Percentiles rank a stretch among this genome's conserved stretches.
Conservation (phyloP, 2,113 vertebrate species). For the Tricholaema leucomelas region DNA sequence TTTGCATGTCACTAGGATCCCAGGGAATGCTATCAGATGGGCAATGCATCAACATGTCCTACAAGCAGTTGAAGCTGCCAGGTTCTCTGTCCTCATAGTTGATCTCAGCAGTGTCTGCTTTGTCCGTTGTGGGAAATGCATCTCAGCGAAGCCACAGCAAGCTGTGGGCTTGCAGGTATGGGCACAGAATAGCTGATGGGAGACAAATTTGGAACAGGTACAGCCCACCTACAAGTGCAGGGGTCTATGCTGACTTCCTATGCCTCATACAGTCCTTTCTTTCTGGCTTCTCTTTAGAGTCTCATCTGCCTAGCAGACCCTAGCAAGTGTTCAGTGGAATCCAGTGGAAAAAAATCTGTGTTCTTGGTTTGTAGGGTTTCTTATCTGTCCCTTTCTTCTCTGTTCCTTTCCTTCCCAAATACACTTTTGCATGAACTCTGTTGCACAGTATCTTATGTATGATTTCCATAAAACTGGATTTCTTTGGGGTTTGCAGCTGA, state of each 20-base stretch:
- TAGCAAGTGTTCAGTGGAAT: neutral
- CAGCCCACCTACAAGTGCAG: fast-evolving
- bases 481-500: neutral
- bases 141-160: neutral
- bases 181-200: neutral
- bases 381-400: neutral
- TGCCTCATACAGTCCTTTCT: neutral
- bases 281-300: neutral
- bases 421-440: neutral
- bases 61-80: neutral
- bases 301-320: neutral
- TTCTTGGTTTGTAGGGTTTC: neutral
- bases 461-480: neutral
- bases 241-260: neutral
- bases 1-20: neutral
- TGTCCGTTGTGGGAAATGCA: neutral
- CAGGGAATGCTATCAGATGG: neutral
- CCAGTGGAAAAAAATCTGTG: neutral
- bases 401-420: neutral
- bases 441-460: neutral
- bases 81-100: neutral
- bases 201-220: neutral
- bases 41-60: neutral
- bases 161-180: neutral
- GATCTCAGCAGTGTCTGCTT: neutral